phyloP scores from a whole-genome alignment of 1,140 invertebrate species.

The Sycophaga agraensis region DNA sequence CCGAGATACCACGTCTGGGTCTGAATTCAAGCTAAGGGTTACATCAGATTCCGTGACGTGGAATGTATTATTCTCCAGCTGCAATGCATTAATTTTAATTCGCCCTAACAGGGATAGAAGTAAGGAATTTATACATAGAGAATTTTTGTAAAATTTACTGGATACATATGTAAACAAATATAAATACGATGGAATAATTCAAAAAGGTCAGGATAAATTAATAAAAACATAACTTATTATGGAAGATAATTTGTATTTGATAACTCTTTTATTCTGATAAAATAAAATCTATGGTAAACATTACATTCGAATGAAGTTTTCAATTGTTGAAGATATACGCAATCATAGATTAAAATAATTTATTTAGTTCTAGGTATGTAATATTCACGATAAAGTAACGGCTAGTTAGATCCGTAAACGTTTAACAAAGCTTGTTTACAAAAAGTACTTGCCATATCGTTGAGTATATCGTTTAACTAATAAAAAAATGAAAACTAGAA shows the following conservation, averaged over 20 bases:
- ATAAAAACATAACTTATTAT: too few species aligned
- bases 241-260: too few species aligned
- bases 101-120: too few species aligned
- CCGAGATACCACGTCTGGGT: background rate
- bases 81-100: too few species aligned
- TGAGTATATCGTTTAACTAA: constrained; percentile 5
- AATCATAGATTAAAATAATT: constrained; percentile 6
- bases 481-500: constrained; percentile 13
- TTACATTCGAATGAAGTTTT: constrained; percentile 14
- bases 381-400: background rate
- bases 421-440: constrained; percentile 3
- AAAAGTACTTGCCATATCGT: constrained; percentile 9
- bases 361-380: background rate
- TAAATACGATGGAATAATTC: too few species aligned
- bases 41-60: too few species aligned
- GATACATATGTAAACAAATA: too few species aligned
- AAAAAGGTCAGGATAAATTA: too few species aligned
- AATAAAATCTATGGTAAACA: constrained; percentile 26
- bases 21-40: too few species aligned
- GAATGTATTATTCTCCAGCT: too few species aligned
- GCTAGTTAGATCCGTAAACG: background rate
- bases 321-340: constrained; percentile 9
- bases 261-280: constrained; percentile 24
- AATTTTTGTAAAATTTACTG: too few species aligned
- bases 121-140: too few species aligned